These are phyloP conservation scores for Brachyhypopomus gauderio DNA, from an alignment of 2,113 vertebrate genomes.

Conservation along the genomic window DNA sequence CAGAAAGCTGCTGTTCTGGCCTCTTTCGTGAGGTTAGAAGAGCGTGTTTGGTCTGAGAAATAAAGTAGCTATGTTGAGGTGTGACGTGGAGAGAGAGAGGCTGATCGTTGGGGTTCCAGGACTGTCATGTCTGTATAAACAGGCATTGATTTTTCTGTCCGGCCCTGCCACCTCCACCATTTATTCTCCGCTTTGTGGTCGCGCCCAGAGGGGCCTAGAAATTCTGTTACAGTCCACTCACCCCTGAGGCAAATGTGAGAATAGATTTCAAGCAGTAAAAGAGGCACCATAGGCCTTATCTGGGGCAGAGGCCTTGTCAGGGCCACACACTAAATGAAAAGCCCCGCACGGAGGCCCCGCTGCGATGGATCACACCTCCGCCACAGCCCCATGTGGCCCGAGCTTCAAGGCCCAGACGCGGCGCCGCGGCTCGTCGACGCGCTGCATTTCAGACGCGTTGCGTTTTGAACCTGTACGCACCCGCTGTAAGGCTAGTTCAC, in stretches of 20 bases:
- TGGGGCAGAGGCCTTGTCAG: constrained; percentile 86
- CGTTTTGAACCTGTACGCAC: too few relatives aligned
- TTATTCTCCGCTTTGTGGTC: constrained; percentile 99
- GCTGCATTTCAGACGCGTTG: too few relatives aligned
- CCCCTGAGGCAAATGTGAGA: constrained; percentile 98
- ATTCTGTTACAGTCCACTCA: constrained; percentile 97
- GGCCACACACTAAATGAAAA: constrained; percentile 88
- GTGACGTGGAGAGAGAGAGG: constrained; percentile 50
- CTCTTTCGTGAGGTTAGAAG: constrained; percentile 38
- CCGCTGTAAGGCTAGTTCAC: too few relatives aligned
- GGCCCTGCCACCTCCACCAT: constrained; percentile 95
- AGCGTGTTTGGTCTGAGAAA: constrained; percentile 36
- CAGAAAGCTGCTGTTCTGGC: constrained; percentile 36
- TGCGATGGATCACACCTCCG: constrained; percentile 41
- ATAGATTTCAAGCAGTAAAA: constrained; percentile 99
- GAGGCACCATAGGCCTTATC: constrained; percentile 86
- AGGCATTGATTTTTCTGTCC: constrained; percentile 99
- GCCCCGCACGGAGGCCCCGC: constrained; percentile 75
- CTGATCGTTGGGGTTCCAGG: constrained; percentile 73
- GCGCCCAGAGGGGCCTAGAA: constrained; percentile 96
- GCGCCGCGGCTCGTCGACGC: constrained; percentile 39
- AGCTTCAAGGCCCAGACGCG: constrained; percentile 35
- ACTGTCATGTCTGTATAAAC: constrained; percentile 99
- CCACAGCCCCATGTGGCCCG: constrained; percentile 31
- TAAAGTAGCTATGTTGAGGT: constrained; percentile 42